Conservation (phyloP, 2,113 vertebrate species). For the Callospermophilus lateralis region DNA sequence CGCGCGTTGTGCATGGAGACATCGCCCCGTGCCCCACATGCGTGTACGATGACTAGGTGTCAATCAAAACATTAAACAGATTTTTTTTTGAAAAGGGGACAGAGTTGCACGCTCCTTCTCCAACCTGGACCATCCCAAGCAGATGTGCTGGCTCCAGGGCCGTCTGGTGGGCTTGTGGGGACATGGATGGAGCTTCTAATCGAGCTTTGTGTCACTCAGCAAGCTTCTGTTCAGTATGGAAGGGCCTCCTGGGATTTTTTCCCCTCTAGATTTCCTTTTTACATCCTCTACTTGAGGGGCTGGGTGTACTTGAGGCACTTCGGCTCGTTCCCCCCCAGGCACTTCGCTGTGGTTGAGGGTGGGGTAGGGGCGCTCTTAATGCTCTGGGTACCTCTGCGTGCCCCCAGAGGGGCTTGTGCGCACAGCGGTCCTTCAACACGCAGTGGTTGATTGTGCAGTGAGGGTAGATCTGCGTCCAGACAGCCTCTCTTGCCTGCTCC, state of each 20-base stretch:
- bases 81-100: background rate
- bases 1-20: background rate
- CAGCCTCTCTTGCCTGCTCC: background rate
- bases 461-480: background rate
- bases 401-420: no score
- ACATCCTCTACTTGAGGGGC: background rate
- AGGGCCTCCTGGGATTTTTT: background rate
- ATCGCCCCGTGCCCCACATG: background rate
- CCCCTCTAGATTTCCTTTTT: background rate
- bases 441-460: background rate
- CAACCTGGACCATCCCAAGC: background rate
- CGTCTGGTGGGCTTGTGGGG: background rate
- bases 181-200: no score
- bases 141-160: background rate
- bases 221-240: background rate
- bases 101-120: background rate
- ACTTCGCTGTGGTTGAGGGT: fast-evolving
- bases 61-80: background rate
- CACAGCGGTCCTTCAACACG: background rate
- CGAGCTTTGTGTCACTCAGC: background rate
- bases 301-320: no score
- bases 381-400: fast-evolving
- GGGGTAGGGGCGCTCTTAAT: background rate
- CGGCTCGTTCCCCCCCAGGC: fast-evolving
- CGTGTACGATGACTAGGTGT: no score